Base-by-base conservation (phyloP, 64 coral and sea anemone species). In the Hydrozoanthus tunicans region DNA sequence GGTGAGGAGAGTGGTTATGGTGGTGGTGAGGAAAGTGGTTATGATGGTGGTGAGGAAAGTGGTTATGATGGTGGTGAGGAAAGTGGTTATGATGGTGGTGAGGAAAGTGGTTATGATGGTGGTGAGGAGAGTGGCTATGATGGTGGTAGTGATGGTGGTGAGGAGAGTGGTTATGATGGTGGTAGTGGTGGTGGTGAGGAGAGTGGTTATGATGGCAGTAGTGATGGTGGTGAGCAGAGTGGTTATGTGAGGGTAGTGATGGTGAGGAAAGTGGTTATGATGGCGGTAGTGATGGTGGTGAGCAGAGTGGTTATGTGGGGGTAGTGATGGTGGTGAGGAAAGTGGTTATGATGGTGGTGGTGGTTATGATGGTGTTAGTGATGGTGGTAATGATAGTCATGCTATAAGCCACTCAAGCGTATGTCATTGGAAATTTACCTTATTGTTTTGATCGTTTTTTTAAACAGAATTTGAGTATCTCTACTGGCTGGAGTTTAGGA, bases 401-500 rank as follows among this genome's bases (percentile, higher is more conserved):
- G 57, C 57, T 63, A 15, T 13, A 20, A 52, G 43, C 26, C 9
- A 27, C 32, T 43, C 32, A 43, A 2, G 32, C 2, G 32, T 8
- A 9, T 64, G 20, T 60, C 14, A 25, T 79, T 79, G 7, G 13
- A 73, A 9, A 9, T 12, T 53, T 3, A 53, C 11, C 0, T 71
- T 24, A 62, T 13, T 69, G 4, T n/a, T 56, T 66, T 43, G 9
- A 66, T 52, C 3, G 15, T 51, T 43, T 11, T 62, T 80, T 86
- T n/a, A 94, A 65, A 20, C 86, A 98, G 96, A 98, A 57, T 98
- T 98, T 93, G 96, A 98, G 66, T 95, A 98, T 60, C 86, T 98
- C 9, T 98, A 92, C 66, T 98, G 96, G 96, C 54, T 91, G 24
- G 96, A 98, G 51, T 98, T 93, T 85, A 93, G 96, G 90, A 91